These are phyloP conservation scores for Rhinatrema bivittatum DNA, from an alignment of 2,797 vertebrate species.

Conservation along the genomic window DNA sequence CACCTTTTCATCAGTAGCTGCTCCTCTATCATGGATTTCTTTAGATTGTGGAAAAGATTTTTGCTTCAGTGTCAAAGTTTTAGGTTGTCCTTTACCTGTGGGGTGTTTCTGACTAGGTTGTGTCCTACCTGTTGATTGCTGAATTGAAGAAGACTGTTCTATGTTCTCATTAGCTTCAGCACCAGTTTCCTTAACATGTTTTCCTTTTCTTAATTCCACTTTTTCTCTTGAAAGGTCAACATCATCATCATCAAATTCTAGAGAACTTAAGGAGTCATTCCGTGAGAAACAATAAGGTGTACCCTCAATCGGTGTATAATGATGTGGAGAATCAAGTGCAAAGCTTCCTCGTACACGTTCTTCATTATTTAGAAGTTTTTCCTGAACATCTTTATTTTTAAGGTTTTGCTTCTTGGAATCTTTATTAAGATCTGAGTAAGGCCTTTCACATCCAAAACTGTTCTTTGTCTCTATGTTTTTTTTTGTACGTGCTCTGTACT, in stretches of 20 bases:
- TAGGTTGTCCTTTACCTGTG: conserved; percentile 45
- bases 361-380: conserved; percentile 66
- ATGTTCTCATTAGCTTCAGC: conserved; percentile 40
- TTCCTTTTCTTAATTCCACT: conserved; percentile 73
- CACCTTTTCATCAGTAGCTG: conserved; percentile 75
- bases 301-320: conserved; percentile 96
- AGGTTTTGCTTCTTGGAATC: conserved; percentile 52
- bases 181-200: conserved; percentile 62
- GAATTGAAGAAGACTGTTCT: conserved; percentile 48
- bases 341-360: conserved; percentile 73
- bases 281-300: conserved; percentile 97
- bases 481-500: conserved; percentile 61
- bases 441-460: conserved; percentile 43
- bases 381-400: conserved; percentile 62
- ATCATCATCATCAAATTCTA: conserved; percentile 95
- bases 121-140: conserved; percentile 39
- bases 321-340: conserved; percentile 88
- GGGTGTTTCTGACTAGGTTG: conserved; percentile 48
- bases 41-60: conserved; percentile 63
- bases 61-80: conserved; percentile 53
- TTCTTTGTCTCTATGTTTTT: conserved; percentile 61
- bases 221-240: conserved; percentile 79
- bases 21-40: conserved; percentile 57
- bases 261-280: conserved; percentile 94
- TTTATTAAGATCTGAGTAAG: conserved; percentile 59